Conservation (phyloP, 1,140 invertebrate species). For the Aphelinus atriplicis region DNA sequence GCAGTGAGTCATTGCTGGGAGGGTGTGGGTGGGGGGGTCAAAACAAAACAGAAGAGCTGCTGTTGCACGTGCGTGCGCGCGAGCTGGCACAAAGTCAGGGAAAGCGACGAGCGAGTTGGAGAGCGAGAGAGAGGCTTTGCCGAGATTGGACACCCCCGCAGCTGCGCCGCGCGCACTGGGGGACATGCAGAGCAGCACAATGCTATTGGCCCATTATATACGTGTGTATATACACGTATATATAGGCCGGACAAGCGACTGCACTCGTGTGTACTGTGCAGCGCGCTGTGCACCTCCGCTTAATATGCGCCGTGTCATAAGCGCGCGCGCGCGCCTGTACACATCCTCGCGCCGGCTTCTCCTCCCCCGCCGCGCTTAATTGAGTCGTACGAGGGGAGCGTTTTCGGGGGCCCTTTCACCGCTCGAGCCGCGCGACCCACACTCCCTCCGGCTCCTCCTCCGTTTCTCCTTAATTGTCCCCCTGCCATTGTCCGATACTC, state of each 20-base stretch:
- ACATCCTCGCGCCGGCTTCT: neutral
- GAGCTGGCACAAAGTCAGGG: conserved; percentile 3
- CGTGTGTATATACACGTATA: no score
- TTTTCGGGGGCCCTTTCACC: conserved; percentile 6
- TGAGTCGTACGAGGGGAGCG: conserved; percentile 31
- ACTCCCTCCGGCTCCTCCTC: no score
- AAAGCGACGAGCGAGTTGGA: conserved; percentile 6
- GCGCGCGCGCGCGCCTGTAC: no score
- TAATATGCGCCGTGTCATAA: no score
- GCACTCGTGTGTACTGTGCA: neutral
- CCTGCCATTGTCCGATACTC: no score
- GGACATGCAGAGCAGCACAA: conserved; percentile 30
- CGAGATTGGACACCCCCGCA: conserved; percentile 29
- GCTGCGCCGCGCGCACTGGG: conserved; percentile 30
- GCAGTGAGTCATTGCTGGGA: no score
- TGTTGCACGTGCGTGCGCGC: neutral
- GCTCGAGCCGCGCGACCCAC: no score
- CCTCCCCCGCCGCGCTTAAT: conserved; percentile 29
- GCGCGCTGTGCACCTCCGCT: no score
- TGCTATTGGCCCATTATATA: conserved; percentile 45
- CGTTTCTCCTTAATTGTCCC: conserved; percentile 17
- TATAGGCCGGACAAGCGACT: neutral
- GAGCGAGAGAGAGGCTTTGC: neutral
- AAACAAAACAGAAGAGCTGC: conserved; percentile 1
- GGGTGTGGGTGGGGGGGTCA: neutral